phyloP scores from a whole-genome alignment of 2,113 vertebrate genomes.

The Phodopus roborovskii region DNA sequence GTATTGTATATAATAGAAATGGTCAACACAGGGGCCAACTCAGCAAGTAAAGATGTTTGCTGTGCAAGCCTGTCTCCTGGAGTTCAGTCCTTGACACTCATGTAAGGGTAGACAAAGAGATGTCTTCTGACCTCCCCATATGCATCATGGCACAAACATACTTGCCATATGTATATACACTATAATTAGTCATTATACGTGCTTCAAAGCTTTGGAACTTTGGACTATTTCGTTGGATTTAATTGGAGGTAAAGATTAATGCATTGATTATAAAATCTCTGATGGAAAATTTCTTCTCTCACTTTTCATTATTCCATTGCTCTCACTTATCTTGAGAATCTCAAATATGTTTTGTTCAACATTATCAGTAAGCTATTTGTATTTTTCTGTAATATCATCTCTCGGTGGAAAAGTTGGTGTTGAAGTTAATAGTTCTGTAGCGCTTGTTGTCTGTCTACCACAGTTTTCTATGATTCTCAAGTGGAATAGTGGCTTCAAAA shows the following conservation, averaged over 20 bases:
- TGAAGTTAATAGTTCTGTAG: neutral
- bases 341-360: neutral
- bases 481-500: neutral
- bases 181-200: neutral
- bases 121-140: neutral
- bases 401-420: slow-evolving; percentile 8
- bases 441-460: neutral
- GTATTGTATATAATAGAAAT: neutral
- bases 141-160: neutral
- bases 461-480: neutral
- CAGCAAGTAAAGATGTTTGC: neutral
- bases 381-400: neutral
- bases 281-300: neutral
- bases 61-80: neutral
- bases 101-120: neutral
- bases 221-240: neutral
- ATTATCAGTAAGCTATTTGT: neutral
- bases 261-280: neutral
- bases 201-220: neutral
- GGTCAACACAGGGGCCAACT: neutral
- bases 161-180: neutral
- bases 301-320: neutral
- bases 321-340: slow-evolving; percentile 9
- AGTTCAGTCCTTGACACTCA: neutral
- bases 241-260: slow-evolving; percentile 12